These are phyloP conservation scores for Phyllostomus hastatus DNA, from an alignment of 2,113 vertebrate genomes.

Conservation along the genomic window DNA sequence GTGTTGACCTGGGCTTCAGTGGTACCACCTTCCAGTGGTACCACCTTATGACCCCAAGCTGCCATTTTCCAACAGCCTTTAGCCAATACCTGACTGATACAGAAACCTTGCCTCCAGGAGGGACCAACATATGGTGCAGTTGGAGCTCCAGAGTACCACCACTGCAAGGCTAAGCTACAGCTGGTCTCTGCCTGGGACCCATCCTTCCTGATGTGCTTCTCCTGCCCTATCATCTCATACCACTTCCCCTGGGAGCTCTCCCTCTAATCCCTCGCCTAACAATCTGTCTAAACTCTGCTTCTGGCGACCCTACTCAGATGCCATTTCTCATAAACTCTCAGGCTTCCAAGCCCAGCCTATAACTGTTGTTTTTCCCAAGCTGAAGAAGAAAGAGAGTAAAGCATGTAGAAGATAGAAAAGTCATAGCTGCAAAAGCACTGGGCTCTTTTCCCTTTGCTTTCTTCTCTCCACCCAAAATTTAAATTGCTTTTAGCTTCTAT, in stretches of 20 bases:
- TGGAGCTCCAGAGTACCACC: too few species aligned
- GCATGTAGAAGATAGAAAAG: neutral
- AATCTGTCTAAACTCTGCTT: neutral
- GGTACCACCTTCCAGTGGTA: neutral
- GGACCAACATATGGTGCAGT: accelerated
- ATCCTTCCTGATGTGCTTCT: neutral
- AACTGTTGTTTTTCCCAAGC: neutral
- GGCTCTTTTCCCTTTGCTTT: neutral
- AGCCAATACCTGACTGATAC: neutral
- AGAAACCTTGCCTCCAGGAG: neutral
- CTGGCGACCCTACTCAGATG: neutral
- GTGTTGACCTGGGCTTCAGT: neutral
- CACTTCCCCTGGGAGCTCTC: neutral
- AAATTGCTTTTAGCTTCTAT: neutral
- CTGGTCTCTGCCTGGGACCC: neutral
- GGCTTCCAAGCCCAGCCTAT: neutral
- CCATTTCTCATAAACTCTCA: neutral
- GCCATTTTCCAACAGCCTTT: neutral
- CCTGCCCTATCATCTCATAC: neutral
- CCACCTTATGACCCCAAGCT: too few species aligned
- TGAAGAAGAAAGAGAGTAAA: neutral
- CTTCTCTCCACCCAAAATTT: neutral
- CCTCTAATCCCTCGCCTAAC: neutral
- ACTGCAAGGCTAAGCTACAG: accelerated
- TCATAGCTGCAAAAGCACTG: neutral